Percentiles rank a stretch among this genome's conserved stretches.
phyloP scores from a whole-genome alignment of 2,797 vertebrate genomes.

The Cyclopterus lumpus region DNA sequence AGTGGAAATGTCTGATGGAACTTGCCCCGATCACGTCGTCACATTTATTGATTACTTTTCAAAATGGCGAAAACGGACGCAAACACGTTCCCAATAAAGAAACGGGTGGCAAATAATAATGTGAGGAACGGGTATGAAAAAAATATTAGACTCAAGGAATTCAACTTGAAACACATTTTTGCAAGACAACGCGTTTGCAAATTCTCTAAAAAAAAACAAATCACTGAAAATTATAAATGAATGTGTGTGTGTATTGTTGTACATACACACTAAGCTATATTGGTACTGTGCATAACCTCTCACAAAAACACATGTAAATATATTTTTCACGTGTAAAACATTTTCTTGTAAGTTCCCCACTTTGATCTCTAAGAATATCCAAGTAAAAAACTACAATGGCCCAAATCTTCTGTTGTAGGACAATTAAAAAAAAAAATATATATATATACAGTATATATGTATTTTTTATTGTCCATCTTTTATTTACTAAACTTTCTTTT shows the following conservation, averaged over 20 bases:
- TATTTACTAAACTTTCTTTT: constrained; percentile 22
- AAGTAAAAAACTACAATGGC: not conserved
- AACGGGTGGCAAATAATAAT: not conserved
- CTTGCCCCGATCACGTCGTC: constrained; percentile 35
- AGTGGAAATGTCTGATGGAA: constrained; percentile 60
- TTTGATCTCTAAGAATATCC: not conserved
- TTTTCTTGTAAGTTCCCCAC: not conserved
- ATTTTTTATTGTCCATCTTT: constrained; percentile 23
- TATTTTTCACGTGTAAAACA: not conserved
- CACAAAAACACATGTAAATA: too few species aligned
- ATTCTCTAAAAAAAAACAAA: not conserved
- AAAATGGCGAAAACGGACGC: constrained; percentile 19
- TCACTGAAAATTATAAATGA: not conserved
- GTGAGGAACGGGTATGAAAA: not conserved
- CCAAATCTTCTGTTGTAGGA: not conserved
- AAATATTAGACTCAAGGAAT: not conserved
- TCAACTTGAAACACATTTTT: not conserved
- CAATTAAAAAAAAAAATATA: too few species aligned
- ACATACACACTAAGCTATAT: not conserved
- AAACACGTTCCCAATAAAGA: not conserved
- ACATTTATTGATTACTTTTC: constrained; percentile 62
- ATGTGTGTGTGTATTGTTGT: not conserved
- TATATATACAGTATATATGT: too few species aligned
- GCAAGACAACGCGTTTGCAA: not conserved
- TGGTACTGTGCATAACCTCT: not conserved